phyloP scores from a whole-genome alignment of 2,888 invertebrate genomes.

The Osmoderma eremita region DNA sequence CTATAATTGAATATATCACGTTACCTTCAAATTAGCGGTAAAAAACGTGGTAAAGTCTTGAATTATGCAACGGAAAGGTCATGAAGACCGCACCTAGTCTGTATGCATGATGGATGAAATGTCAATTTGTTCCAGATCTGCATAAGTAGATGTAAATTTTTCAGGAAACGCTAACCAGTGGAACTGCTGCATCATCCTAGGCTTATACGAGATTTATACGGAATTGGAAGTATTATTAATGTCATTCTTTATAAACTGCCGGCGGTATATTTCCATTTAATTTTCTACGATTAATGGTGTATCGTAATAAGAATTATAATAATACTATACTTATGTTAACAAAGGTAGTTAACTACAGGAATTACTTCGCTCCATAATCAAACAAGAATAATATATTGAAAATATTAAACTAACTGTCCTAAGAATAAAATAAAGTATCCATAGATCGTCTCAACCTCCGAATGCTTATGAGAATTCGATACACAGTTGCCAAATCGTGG shows the following conservation, averaged over 20 bases:
- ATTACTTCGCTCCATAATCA: too few species aligned
- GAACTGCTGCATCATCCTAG: conserved; percentile 13
- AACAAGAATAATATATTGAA: too few species aligned
- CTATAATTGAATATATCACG: conserved; percentile 24
- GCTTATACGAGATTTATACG: conserved; percentile 6
- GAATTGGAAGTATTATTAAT: background rate
- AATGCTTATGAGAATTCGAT: too few species aligned
- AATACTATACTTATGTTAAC: too few species aligned
- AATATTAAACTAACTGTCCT: too few species aligned
- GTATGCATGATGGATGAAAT: conserved; percentile 41
- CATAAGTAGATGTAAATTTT: conserved; percentile 32
- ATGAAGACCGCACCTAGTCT: conserved; percentile 38
- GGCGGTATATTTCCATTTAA: background rate
- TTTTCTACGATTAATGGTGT: too few species aligned
- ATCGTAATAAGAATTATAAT: too few species aligned
- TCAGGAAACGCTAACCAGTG: conserved; percentile 21
- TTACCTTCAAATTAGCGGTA: conserved; percentile 32
- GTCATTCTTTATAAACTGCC: background rate
- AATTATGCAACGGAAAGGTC: conserved; percentile 34
- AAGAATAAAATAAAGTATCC: too few species aligned
- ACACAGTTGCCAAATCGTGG: too few species aligned
- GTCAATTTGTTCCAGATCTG: conserved; percentile 38
- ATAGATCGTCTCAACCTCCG: too few species aligned
- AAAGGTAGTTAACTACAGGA: too few species aligned
- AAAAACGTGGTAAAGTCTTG: conserved; percentile 21